phyloP scores from a whole-genome alignment of 2,113 vertebrate species.

The Rhinoderma darwinii region DNA sequence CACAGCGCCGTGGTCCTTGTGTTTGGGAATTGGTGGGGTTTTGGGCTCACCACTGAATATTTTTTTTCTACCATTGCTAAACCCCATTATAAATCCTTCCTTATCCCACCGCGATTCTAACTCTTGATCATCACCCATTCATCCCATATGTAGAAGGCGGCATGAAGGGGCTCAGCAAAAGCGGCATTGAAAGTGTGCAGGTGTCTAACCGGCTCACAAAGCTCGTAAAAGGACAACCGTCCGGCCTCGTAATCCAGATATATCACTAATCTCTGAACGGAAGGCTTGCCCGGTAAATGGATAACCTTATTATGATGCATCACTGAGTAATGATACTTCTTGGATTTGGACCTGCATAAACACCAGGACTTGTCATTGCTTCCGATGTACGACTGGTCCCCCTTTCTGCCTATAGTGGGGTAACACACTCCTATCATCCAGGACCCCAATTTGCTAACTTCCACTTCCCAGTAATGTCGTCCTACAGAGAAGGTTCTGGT shows the following conservation, averaged over 20 bases:
- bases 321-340: background rate
- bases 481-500: constrained; percentile 4
- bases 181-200: constrained; percentile 10
- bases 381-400: background rate
- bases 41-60: background rate
- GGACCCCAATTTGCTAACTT: background rate
- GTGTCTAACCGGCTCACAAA: background rate
- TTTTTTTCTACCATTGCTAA: background rate
- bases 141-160: constrained; percentile 20
- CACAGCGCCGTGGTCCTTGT: background rate
- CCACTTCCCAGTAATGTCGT: constrained; percentile 15
- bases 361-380: constrained; percentile 39
- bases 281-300: background rate
- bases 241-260: constrained; percentile 28
- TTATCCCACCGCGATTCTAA: background rate
- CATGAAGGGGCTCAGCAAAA: background rate
- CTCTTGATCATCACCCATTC: constrained; percentile 1
- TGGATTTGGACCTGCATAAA: background rate
- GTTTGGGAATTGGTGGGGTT: background rate
- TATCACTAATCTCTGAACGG: constrained; percentile 5
- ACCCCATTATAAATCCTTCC: background rate
- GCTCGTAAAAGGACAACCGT: constrained; percentile 11
- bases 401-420: background rate
- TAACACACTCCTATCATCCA: constrained; percentile 38
- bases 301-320: background rate